A percentile compares a stretch with the other conserved stretches of the same genome.
Conservation (phyloP, 2,888 invertebrate species). For the Watsonalla binaria region DNA sequence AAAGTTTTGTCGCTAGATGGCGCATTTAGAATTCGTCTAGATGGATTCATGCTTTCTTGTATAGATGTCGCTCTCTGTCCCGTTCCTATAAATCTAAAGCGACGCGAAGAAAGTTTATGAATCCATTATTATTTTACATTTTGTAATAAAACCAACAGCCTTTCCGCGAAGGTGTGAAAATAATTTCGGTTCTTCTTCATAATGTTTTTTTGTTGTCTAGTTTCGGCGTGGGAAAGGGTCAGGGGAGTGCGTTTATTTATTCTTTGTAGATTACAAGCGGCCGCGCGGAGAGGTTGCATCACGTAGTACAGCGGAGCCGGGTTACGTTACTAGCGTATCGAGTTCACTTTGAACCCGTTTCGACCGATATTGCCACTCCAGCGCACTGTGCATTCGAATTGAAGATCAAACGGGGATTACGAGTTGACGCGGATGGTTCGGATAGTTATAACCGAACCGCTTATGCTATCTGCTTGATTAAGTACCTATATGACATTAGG, state of each 20-base stretch:
- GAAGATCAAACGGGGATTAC: too few species aligned
- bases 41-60: background rate
- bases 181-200: conserved; percentile 64
- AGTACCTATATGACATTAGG: too few species aligned
- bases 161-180: conserved; percentile 76
- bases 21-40: conserved; percentile 6
- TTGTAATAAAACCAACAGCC: conserved; percentile 63
- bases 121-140: conserved; percentile 68
- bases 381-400: background rate
- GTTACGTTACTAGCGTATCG: conserved; percentile 26
- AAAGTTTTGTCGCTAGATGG: conserved; percentile 21
- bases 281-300: conserved; percentile 32
- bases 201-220: conserved; percentile 39
- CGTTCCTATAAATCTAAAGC: conserved; percentile 18
- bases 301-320: conserved; percentile 13
- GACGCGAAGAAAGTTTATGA: conserved; percentile 50
- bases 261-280: conserved; percentile 38
- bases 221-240: conserved; percentile 65
- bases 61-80: conserved; percentile 46
- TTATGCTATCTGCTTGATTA: too few species aligned
- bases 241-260: conserved; percentile 37
- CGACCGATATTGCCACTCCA: background rate
- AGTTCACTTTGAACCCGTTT: conserved; percentile 1
- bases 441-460: too few species aligned
- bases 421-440: too few species aligned